Evolutionary conservation across 2,113 vertebrate species (phyloP).

Genomic region (Ursus arctos): DNA sequence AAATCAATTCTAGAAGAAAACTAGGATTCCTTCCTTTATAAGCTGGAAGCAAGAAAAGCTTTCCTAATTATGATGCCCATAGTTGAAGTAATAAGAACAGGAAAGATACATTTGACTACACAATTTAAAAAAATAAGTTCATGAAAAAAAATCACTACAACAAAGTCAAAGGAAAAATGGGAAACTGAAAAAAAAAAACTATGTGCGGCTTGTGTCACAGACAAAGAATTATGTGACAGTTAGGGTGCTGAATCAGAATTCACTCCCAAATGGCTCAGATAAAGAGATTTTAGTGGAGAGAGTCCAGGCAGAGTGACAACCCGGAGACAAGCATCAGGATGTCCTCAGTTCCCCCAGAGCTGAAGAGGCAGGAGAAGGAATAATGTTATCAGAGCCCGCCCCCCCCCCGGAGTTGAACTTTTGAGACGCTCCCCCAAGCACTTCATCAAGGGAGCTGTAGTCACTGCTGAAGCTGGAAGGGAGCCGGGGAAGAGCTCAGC

Average conservation of each 20-base stretch:
- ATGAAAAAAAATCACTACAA: not conserved
- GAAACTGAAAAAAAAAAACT: not conserved
- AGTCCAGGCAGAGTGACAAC: not conserved
- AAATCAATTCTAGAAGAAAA: not conserved
- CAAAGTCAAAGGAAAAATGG: not conserved
- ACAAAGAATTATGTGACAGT: not conserved
- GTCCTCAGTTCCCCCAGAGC: not conserved
- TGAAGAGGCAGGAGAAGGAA: not conserved
- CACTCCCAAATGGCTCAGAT: not conserved
- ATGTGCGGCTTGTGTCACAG: not conserved
- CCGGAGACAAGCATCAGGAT: not conserved
- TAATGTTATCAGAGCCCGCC: no score
- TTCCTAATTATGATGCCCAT: not conserved
- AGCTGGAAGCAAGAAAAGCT: not conserved
- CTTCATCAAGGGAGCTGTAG: no score
- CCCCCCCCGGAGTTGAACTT: not conserved
- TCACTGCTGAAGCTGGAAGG: not conserved
- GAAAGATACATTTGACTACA: not conserved
- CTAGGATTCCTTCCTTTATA: not conserved
- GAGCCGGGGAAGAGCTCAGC: not conserved
- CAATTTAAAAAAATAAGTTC: not conserved
- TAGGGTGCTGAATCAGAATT: not conserved
- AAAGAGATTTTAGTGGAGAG: not conserved
- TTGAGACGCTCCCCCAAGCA: not conserved
- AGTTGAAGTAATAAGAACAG: not conserved